Base-by-base conservation (phyloP, 2,113 vertebrate species). In the Pomatostomus ruficeps region DNA sequence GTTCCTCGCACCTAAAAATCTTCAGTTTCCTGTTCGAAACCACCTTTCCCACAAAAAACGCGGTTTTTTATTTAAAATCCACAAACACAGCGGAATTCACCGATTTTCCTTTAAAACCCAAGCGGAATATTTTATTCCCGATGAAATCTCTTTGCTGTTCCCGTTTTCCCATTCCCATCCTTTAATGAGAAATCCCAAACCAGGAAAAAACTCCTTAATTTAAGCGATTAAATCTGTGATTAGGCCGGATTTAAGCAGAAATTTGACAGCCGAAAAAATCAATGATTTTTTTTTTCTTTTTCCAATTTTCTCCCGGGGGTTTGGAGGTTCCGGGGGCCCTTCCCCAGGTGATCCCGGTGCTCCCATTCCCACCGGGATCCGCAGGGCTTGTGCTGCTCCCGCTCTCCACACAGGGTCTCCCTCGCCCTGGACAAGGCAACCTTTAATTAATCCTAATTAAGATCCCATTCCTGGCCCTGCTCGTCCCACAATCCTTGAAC, bases 361-460 rank as follows among this genome's bases (percentile, higher is more conserved):
- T 73, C 38, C 52, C 86, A 9, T 48, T 67, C 72, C 84, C 72
- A 29, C 19, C 2, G 3, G 74, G 77, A 23, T 23, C 22, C 43
- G 55, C 31, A n/a, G 52, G 62, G 75, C 57, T 49, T 93, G 94
- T 92, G 88, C 85, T 96, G 96, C 95, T 40, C 85, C 10, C 0
- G 42, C 88, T 94, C 95, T 96, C 96, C 96, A 95, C 96, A 93
- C 95, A 94, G 96, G 94, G 95, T 96, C 96, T 95, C 95, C 88
- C 95, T 95, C 51, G 6, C 36, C 85, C 78, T 76, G 95, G 92
- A 70, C 92, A 91, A 93, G 43, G 54, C 66, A 68, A 29, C 46
- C 36, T 13, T 38, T 43, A 38, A 68, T 82, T 73, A 67, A 48
- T 12, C 22, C 57, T 57, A 38, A 15, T 87, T 78, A 66, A 17